Percentiles rank a stretch among this genome's conserved stretches.
Evolutionary conservation across 1,140 invertebrate species (phyloP).

Genomic region (Penaeus chinensis): DNA sequence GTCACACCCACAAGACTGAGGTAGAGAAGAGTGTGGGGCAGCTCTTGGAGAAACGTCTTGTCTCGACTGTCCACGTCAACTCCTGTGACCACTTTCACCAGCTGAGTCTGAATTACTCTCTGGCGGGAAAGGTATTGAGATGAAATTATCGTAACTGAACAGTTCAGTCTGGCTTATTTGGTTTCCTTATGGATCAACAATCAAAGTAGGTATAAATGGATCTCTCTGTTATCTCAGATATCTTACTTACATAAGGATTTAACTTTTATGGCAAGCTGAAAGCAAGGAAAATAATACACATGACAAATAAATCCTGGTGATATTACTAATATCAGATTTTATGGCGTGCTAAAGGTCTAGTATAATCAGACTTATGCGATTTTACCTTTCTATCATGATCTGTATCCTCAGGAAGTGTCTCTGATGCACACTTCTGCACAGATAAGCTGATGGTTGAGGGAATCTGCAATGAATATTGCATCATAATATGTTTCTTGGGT

Average conservation of each 20-base stretch:
- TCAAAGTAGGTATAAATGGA: too few relatives aligned
- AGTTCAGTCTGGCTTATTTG: neutral
- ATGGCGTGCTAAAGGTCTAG: too few relatives aligned
- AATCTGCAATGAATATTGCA: slow-evolving; percentile 46
- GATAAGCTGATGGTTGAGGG: slow-evolving; percentile 57
- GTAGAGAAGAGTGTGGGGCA: slow-evolving; percentile 59
- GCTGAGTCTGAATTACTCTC: slow-evolving; percentile 62
- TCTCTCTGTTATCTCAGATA: too few relatives aligned
- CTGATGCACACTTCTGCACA: slow-evolving; percentile 62
- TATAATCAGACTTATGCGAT: neutral
- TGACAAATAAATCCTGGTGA: too few relatives aligned
- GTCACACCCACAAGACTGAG: slow-evolving; percentile 62
- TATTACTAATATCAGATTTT: too few relatives aligned
- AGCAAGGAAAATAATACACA: too few relatives aligned
- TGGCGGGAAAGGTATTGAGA: slow-evolving; percentile 25
- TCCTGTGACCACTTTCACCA: slow-evolving; percentile 55
- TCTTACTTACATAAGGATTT: too few relatives aligned
- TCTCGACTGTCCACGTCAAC: slow-evolving; percentile 14
- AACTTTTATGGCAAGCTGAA: too few relatives aligned
- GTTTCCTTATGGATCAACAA: too few relatives aligned
- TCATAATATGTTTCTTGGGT: neutral
- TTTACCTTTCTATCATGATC: slow-evolving; percentile 49
- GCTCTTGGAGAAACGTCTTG: slow-evolving; percentile 21
- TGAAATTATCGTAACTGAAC: neutral
- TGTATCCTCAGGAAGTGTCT: slow-evolving; percentile 52